Conservation (phyloP, 2,888 invertebrate species). For the Drosophila paramelanica region DNA sequence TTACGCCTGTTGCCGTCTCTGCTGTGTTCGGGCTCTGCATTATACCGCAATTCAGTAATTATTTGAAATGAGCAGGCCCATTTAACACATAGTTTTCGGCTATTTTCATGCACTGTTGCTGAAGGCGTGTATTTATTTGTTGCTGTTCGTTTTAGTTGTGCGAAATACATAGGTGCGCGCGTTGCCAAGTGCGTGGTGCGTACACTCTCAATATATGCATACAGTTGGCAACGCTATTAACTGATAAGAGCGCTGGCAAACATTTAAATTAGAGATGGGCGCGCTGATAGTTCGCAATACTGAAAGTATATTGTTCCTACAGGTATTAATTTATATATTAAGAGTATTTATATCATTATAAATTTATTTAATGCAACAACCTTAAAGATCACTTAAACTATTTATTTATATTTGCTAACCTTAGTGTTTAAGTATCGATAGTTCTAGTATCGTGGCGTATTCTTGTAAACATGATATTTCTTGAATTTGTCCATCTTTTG, state of each 20-base stretch:
- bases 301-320: background rate
- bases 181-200: slow-evolving; percentile 41
- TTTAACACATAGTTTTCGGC: slow-evolving; percentile 35
- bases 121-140: slow-evolving; percentile 45
- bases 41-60: slow-evolving; percentile 21
- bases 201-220: slow-evolving; percentile 16
- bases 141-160: slow-evolving; percentile 46
- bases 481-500: slow-evolving; percentile 11
- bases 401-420: background rate
- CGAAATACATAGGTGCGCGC: slow-evolving; percentile 49
- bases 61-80: slow-evolving; percentile 13
- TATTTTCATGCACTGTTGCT: slow-evolving; percentile 20
- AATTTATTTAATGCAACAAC: too few relatives aligned
- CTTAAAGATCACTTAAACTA: too few relatives aligned
- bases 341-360: too few relatives aligned
- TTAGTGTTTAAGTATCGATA: background rate
- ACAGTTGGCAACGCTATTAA: slow-evolving; percentile 48
- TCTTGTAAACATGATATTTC: slow-evolving; percentile 2
- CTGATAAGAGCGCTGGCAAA: slow-evolving; percentile 45
- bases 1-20: slow-evolving; percentile 15
- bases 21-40: slow-evolving; percentile 29
- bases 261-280: slow-evolving; percentile 23
- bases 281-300: background rate
- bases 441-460: background rate
- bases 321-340: background rate